A percentile compares a stretch with the other conserved stretches of the same genome.
Conservation (phyloP, 1,140 invertebrate genomes). For the Asobara japonica region DNA sequence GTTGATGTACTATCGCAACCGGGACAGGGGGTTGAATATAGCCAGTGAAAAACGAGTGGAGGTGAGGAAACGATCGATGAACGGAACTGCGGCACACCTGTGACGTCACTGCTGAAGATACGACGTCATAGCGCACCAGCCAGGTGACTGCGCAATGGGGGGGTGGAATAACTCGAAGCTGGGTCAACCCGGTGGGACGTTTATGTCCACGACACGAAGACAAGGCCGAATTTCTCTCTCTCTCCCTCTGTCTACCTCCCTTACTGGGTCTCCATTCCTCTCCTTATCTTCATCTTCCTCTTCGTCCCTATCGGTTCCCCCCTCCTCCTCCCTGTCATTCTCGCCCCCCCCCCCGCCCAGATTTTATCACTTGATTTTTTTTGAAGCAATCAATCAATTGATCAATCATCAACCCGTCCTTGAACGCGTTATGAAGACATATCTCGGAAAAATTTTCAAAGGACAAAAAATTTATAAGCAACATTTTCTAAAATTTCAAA, state of each 20-base stretch:
- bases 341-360: too few relatives aligned
- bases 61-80: slow-evolving; percentile 53
- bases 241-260: slow-evolving; percentile 22
- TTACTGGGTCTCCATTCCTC: neutral
- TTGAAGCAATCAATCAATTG: too few relatives aligned
- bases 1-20: neutral
- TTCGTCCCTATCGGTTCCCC: neutral
- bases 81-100: slow-evolving; percentile 64
- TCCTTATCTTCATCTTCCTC: neutral
- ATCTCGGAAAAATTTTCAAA: too few relatives aligned
- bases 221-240: slow-evolving; percentile 32
- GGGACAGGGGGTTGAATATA: neutral
- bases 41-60: slow-evolving; percentile 12
- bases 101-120: slow-evolving; percentile 62
- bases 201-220: slow-evolving; percentile 17
- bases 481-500: too few relatives aligned
- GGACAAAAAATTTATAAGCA: too few relatives aligned
- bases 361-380: too few relatives aligned
- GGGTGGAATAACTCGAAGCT: slow-evolving; percentile 15
- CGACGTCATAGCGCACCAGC: slow-evolving; percentile 52
- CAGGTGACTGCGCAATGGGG: slow-evolving; percentile 26
- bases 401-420: too few relatives aligned
- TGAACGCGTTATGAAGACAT: too few relatives aligned
- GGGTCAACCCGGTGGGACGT: slow-evolving; percentile 31
- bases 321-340: too few relatives aligned